Conservation (phyloP, 2,797 vertebrate genomes). For the Enteromius afrohamiltoni region DNA sequence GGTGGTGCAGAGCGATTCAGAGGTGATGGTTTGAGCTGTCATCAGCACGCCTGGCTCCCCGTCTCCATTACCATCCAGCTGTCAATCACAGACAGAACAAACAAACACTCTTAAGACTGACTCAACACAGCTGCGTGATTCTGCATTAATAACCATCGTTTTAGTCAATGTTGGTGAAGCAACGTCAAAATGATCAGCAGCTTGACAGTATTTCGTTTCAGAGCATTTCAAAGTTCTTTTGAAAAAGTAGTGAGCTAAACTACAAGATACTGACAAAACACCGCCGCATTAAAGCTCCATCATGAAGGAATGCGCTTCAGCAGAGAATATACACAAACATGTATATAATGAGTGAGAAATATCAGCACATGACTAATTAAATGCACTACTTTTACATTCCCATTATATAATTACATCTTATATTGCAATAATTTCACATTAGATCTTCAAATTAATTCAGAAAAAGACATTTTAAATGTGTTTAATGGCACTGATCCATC, state of each 20-base stretch:
- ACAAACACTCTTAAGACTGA: background rate
- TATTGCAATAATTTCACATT: no score
- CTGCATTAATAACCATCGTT: background rate
- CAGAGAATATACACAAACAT: background rate
- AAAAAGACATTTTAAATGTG: no score
- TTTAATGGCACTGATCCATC: no score
- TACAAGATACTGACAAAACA: background rate
- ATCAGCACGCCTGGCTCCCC: constrained; percentile 88
- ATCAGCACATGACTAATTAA: background rate
- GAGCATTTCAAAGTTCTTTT: background rate
- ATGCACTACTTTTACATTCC: no score
- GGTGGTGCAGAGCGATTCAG: constrained; percentile 94
- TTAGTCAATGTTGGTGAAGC: background rate
- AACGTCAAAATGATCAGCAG: background rate
- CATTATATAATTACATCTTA: no score
- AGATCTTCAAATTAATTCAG: no score
- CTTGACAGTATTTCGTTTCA: background rate
- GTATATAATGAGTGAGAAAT: background rate
- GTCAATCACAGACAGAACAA: constrained; percentile 34
- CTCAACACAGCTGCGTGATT: background rate
- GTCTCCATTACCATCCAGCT: constrained; percentile 88
- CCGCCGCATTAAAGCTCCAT: background rate
- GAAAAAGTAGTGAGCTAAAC: background rate
- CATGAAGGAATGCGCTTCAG: background rate
- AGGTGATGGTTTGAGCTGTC: constrained; percentile 97